Evolutionary conservation across 2,113 vertebrate species (phyloP), one percentile per base, ranked within the genome.

Genomic region (Poeciliopsis prolifica): DNA sequence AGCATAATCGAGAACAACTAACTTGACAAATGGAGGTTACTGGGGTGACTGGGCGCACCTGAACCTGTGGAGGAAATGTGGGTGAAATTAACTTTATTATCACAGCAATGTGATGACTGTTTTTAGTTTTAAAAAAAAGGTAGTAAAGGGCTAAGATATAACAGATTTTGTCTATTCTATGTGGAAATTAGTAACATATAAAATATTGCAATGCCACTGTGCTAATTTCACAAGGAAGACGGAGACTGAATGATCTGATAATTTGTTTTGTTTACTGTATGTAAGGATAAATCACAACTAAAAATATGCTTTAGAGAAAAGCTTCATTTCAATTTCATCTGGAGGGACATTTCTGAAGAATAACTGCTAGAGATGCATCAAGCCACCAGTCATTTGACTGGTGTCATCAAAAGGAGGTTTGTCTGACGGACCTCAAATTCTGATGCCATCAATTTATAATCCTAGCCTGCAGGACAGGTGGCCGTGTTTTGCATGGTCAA

Each of bases 21-120:
- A 98, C 95, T 98, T 97, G 96, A 96, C 94, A 94, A 95, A 99
- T 98, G 97, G 94, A 97, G 95, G 96, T 96, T 98, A 99, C 96
- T 94, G 84, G 95, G 92, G 96, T 98, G 97, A 98, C 96, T 95
- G 83, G 92, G 93, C 86, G 94, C 94, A 96, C 93, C 95, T 96
- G 95, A 96, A 96, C 96, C 97, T 97, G 96, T 86, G 96, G 95
- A 97, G 95, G 92, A 97, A 98, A 98, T 93, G 94, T 92, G 90
- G 92, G 85, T 91, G 92, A 93, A 95, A 95, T 95, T 95, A 96
- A 97, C 94, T 78, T 94, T 58, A 81, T 87, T 68, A 87, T 90
- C 78, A 87, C 75, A 90, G 93, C 92, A 94, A 94, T 94, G 94
- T 92, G 95, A 95, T 95, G 94, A 92, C 91, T 87, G 89, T n/a